Conservation (phyloP, 2,888 invertebrate genomes). For the Drosophila macrospina region DNA sequence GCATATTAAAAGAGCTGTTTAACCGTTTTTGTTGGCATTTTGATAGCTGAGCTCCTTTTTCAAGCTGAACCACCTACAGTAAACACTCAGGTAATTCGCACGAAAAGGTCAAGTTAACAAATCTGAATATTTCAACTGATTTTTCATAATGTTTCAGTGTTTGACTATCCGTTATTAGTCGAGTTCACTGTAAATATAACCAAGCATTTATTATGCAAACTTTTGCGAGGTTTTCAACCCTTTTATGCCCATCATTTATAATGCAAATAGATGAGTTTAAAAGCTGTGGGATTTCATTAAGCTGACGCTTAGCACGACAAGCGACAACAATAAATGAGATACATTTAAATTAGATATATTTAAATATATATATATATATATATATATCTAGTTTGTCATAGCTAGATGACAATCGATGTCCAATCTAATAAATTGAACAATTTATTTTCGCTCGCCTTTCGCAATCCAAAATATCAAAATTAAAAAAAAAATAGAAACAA, state of each 20-base stretch:
- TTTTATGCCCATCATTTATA: slow-evolving; percentile 39
- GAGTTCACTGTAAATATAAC: slow-evolving; percentile 1
- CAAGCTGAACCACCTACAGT: neutral
- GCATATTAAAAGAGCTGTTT: slow-evolving; percentile 7
- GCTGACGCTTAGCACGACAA: slow-evolving; percentile 8
- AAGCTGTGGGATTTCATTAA: slow-evolving; percentile 23
- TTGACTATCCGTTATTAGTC: neutral
- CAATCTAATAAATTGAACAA: slow-evolving; percentile 56
- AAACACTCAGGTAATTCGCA: neutral
- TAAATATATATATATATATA: slow-evolving; percentile 1
- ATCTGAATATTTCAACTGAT: too few relatives aligned
- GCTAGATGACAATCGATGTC: slow-evolving; percentile 24
- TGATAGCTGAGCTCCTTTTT: neutral
- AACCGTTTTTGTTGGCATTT: neutral
- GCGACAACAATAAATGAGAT: slow-evolving; percentile 3
- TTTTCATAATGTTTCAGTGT: too few relatives aligned
- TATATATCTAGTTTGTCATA: slow-evolving; percentile 19
- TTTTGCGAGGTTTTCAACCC: slow-evolving; percentile 30
- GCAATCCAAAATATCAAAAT: slow-evolving; percentile 43
- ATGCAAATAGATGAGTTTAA: slow-evolving; percentile 42
- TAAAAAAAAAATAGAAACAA: neutral
- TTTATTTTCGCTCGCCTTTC: slow-evolving; percentile 49
- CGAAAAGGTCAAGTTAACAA: slow-evolving; percentile 4
- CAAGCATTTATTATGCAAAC: slow-evolving; percentile 70
- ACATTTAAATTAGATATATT: neutral